Percentiles rank a stretch among this genome's conserved stretches.
Evolutionary conservation across 2,113 vertebrate genomes (phyloP).

Genomic region (Heliornis fulica): DNA sequence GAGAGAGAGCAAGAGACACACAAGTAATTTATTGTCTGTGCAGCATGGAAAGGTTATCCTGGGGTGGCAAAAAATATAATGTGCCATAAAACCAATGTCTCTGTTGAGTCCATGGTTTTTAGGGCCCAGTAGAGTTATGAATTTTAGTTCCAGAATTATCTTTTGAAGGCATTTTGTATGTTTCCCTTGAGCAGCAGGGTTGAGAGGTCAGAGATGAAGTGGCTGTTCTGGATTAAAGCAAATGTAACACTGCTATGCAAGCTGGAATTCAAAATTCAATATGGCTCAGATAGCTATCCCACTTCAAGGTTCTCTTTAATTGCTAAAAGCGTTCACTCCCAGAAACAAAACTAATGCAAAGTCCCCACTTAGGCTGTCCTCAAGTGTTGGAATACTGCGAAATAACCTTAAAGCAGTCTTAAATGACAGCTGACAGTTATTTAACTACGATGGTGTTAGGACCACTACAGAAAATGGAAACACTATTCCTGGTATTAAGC

Average conservation of each 20-base stretch:
- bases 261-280: background rate
- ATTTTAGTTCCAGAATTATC: slow-evolving; percentile 58
- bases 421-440: background rate
- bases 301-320: background rate
- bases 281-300: background rate
- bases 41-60: slow-evolving; percentile 41
- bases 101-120: slow-evolving; percentile 53
- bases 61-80: slow-evolving; percentile 51
- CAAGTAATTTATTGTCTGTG: slow-evolving; percentile 43
- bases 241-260: background rate
- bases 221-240: slow-evolving; percentile 27
- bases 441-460: background rate
- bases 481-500: background rate
- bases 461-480: background rate
- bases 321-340: background rate
- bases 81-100: slow-evolving; percentile 55
- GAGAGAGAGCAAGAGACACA: background rate
- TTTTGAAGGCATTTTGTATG: slow-evolving; percentile 48
- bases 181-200: slow-evolving; percentile 45
- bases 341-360: slow-evolving; percentile 22
- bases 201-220: slow-evolving; percentile 24
- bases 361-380: background rate
- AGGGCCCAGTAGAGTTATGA: slow-evolving; percentile 53
- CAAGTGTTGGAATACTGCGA: background rate
- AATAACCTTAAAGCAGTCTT: background rate